A percentile compares a stretch with the other conserved stretches of the same genome.
phyloP scores from a whole-genome alignment of 2,113 vertebrate genomes.

The Bujurquina vittata region DNA sequence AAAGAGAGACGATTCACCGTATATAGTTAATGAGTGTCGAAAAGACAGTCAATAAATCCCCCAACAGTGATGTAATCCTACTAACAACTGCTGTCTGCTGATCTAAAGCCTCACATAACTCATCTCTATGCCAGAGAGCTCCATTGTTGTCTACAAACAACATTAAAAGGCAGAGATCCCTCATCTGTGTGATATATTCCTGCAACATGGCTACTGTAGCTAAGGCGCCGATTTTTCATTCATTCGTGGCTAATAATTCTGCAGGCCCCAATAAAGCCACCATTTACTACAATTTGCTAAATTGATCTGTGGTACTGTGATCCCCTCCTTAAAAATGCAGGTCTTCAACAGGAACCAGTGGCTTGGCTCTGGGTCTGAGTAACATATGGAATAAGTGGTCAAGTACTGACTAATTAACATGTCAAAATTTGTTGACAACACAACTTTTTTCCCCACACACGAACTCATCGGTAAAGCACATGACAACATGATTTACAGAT shows the following conservation, averaged over 20 bases:
- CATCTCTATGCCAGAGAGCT: not conserved
- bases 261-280: not conserved
- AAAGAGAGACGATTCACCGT: not conserved
- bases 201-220: not conserved
- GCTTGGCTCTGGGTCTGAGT: not conserved
- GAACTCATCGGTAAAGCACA: no score
- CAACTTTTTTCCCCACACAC: no score
- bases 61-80: not conserved
- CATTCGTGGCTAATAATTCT: not conserved
- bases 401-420: not conserved
- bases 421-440: no score
- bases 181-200: not conserved
- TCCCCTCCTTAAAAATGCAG: not conserved
- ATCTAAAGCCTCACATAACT: not conserved
- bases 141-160: not conserved
- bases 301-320: not conserved
- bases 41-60: not conserved
- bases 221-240: not conserved
- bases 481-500: not conserved
- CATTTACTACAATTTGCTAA: not conserved
- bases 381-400: not conserved
- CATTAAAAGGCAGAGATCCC: not conserved
- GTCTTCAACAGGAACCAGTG: not conserved
- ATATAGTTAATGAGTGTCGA: not conserved
- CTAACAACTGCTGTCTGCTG: not conserved